These are phyloP conservation scores for Podiceps cristatus DNA, from an alignment of 2,113 vertebrate species.

Conservation along the genomic window DNA sequence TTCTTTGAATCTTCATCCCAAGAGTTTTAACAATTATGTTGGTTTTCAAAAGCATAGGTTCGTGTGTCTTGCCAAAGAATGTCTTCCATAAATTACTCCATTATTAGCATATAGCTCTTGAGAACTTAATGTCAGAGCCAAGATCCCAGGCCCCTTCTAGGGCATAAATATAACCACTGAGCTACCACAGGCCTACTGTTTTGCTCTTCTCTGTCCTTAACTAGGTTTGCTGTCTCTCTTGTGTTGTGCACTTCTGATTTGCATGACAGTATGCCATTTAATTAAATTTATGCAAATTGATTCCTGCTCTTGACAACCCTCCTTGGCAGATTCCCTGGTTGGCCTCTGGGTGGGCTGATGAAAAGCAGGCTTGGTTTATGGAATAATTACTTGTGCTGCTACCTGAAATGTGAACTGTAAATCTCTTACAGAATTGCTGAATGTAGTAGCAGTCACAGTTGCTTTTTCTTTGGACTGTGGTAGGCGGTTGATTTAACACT, in stretches of 20 bases:
- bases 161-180: neutral
- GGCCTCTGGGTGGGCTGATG: neutral
- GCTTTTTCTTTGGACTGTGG: neutral
- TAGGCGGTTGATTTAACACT: neutral
- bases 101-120: neutral
- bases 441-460: neutral
- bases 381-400: neutral
- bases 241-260: neutral
- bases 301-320: neutral
- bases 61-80: neutral
- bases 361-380: neutral
- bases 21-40: neutral
- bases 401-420: neutral
- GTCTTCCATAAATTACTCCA: neutral
- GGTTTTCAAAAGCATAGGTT: neutral
- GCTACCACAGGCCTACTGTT: neutral
- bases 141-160: neutral
- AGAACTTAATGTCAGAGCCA: neutral
- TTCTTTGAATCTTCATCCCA: neutral
- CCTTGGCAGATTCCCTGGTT: constrained; percentile 5
- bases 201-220: neutral
- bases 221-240: neutral
- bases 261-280: neutral
- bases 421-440: neutral
- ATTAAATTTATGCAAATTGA: neutral